These are phyloP conservation scores for Pyrocoelia pectoralis DNA, from an alignment of 2,888 invertebrate genomes.

Conservation along the genomic window DNA sequence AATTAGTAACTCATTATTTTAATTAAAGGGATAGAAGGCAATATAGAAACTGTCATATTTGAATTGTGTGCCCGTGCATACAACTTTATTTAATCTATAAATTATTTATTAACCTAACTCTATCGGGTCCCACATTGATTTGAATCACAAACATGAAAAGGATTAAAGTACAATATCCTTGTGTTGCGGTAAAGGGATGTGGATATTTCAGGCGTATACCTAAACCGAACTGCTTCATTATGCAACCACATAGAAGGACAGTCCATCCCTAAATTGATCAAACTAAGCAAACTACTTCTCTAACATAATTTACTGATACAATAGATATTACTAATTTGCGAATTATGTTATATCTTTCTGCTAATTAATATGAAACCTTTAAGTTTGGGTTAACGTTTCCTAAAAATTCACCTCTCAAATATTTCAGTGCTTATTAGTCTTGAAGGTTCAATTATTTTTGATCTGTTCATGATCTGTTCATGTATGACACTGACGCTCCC, in stretches of 20 bases:
- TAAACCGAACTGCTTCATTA: constrained; percentile 22
- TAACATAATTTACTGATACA: constrained; percentile 4
- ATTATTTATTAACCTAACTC: not conserved
- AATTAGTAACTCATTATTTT: too few species aligned
- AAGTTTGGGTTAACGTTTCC: too few species aligned
- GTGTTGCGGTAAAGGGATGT: constrained; percentile 19
- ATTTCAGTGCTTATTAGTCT: too few species aligned
- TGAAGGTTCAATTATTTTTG: too few species aligned
- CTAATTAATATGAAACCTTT: not conserved
- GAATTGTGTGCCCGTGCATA: too few species aligned
- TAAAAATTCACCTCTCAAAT: too few species aligned
- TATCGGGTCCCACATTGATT: not conserved
- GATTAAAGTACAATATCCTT: constrained; percentile 12
- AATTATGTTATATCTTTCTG: not conserved
- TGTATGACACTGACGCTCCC: too few species aligned
- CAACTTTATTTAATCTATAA: not conserved
- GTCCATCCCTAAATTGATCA: constrained; percentile 18
- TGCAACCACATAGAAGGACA: constrained; percentile 21
- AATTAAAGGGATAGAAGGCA: too few species aligned
- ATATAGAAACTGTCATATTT: too few species aligned
- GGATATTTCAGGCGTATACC: constrained; percentile 5
- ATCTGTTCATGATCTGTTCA: too few species aligned
- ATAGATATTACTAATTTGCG: not conserved
- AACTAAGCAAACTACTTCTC: not conserved
- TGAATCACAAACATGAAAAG: constrained; percentile 14